These are phyloP conservation scores for Seriola quinqueradiata DNA, from an alignment of 2,113 vertebrate genomes.

Conservation along the genomic window DNA sequence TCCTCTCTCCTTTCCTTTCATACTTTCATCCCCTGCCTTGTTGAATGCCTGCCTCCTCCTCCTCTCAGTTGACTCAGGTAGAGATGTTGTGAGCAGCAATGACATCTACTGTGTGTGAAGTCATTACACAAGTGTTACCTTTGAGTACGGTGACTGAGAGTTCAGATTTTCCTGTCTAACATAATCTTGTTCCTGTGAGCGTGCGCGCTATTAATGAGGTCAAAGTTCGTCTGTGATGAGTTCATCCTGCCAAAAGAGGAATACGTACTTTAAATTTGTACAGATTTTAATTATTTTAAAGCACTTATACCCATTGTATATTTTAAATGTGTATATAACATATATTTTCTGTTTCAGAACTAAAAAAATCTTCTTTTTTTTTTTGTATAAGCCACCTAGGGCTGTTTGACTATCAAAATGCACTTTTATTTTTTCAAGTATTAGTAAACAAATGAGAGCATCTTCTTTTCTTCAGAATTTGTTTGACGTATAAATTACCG, in stretches of 20 bases:
- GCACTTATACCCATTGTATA: conserved; percentile 77
- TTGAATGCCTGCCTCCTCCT: conserved; percentile 40
- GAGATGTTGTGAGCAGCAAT: conserved; percentile 54
- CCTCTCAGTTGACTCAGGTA: conserved; percentile 76
- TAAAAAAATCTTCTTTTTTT: conserved; percentile 50
- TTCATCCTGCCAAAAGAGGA: conserved; percentile 83
- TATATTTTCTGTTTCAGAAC: conserved; percentile 76
- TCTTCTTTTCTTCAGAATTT: conserved; percentile 50
- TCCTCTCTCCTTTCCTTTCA: conserved; percentile 4
- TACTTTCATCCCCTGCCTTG: conserved; percentile 24
- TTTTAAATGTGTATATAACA: conserved; percentile 77
- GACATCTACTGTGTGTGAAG: conserved; percentile 34
- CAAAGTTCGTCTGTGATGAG: conserved; percentile 73
- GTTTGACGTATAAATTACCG: conserved; percentile 65
- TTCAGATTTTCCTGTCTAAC: conserved; percentile 35
- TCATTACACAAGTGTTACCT: conserved; percentile 49
- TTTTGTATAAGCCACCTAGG: conserved; percentile 59
- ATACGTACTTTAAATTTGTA: conserved; percentile 74
- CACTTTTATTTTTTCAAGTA: conserved; percentile 81
- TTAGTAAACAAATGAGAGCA: conserved; percentile 65
- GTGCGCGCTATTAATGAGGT: conserved; percentile 56
- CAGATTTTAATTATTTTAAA: conserved; percentile 70
- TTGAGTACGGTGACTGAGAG: conserved; percentile 50
- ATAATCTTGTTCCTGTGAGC: conserved; percentile 28
- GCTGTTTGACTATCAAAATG: conserved; percentile 74